phyloP scores from a whole-genome alignment of 2,888 invertebrate genomes.

The Caenorhabditis wallacei region DNA sequence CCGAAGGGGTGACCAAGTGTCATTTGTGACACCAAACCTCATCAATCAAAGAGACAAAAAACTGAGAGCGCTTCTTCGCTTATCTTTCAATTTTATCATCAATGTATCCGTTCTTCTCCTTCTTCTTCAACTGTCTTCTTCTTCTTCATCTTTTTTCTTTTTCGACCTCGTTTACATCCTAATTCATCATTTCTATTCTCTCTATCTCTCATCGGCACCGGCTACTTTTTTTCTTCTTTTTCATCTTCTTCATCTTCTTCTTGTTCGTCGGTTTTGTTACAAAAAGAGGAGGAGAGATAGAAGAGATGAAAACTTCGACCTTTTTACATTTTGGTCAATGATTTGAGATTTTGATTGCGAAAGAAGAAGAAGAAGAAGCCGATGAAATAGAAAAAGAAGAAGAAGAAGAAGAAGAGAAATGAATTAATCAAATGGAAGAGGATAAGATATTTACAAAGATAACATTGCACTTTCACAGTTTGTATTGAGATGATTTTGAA shows the following conservation, averaged over 20 bases:
- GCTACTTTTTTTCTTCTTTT: constrained; percentile 27
- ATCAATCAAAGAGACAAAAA: constrained; percentile 37
- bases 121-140: background rate
- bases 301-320: constrained; percentile 21
- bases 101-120: constrained; percentile 11
- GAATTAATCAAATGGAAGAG: constrained; percentile 2
- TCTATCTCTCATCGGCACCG: constrained; percentile 19
- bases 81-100: constrained; percentile 22
- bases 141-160: background rate
- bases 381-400: constrained; percentile 6
- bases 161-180: constrained; percentile 38
- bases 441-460: background rate
- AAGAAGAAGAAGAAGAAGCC: constrained; percentile 4
- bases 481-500: no score
- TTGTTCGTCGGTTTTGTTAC: constrained; percentile 13
- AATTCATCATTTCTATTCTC: constrained; percentile 21
- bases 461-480: background rate
- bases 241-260: constrained; percentile 28
- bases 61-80: background rate
- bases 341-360: constrained; percentile 25
- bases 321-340: constrained; percentile 50
- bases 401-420: background rate
- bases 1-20: constrained; percentile 12
- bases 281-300: constrained; percentile 3
- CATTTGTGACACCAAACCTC: constrained; percentile 29